These are phyloP conservation scores for Saccostrea echinata DNA, from an alignment of 1,140 invertebrate genomes.

Conservation along the genomic window DNA sequence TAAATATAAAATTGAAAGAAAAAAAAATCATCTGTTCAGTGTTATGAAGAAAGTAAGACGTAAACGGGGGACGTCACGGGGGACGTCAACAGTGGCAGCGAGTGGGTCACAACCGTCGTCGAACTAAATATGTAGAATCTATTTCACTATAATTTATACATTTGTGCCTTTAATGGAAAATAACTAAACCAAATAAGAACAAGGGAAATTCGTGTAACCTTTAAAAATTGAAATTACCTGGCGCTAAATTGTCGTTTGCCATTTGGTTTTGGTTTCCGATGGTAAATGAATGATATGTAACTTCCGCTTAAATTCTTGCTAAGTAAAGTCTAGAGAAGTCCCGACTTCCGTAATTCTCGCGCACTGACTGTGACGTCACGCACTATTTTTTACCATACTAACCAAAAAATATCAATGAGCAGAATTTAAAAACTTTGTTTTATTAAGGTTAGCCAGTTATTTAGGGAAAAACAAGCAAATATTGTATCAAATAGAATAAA, in stretches of 20 bases:
- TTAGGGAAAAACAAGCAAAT: background rate
- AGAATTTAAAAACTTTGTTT: background rate
- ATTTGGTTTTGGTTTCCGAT: slow-evolving; percentile 50
- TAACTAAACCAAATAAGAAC: background rate
- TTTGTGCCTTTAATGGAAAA: too few species aligned
- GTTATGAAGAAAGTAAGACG: too few species aligned
- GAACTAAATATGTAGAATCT: background rate
- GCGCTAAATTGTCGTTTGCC: slow-evolving; percentile 52
- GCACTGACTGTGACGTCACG: slow-evolving; percentile 71
- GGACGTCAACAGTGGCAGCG: background rate
- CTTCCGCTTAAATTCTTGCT: slow-evolving; percentile 41
- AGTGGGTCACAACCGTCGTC: background rate
- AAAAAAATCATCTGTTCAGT: too few species aligned
- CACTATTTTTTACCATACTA: slow-evolving; percentile 73
- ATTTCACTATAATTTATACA: too few species aligned
- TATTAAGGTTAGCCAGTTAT: background rate
- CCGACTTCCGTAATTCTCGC: slow-evolving; percentile 56
- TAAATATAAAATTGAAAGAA: too few species aligned
- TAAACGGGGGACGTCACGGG: too few species aligned
- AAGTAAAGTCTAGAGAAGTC: slow-evolving; percentile 44
- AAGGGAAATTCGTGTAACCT: background rate
- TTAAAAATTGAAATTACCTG: slow-evolving; percentile 40
- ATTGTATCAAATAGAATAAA: background rate
- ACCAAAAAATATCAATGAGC: slow-evolving; percentile 61
- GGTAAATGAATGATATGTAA: slow-evolving; percentile 33